Percentiles rank a stretch among this genome's conserved stretches.
phyloP scores from a whole-genome alignment of 2,888 invertebrate species.

The Cistogaster globosa region DNA sequence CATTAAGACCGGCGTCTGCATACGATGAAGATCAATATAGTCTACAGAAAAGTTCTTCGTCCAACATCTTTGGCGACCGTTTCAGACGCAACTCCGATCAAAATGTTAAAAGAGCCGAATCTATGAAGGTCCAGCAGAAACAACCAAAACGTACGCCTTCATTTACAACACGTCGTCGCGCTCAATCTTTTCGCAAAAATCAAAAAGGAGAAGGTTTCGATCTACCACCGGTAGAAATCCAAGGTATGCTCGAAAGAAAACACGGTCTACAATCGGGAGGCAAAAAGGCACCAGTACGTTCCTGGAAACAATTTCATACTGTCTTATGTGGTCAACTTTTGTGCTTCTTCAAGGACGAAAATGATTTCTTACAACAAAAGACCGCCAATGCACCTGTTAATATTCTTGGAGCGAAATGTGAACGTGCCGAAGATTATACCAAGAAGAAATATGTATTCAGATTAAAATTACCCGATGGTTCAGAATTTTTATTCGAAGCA shows the following conservation, averaged over 20 bases:
- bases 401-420: conserved; percentile 90
- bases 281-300: conserved; percentile 95
- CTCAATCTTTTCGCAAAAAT: conserved; percentile 92
- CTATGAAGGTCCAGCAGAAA: conserved; percentile 93
- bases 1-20: conserved; percentile 75
- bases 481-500: conserved; percentile 95
- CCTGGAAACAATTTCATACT: conserved; percentile 97
- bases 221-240: conserved; percentile 95
- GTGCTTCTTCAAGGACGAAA: conserved; percentile 98
- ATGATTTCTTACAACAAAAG: conserved; percentile 93
- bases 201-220: conserved; percentile 85
- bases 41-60: conserved; percentile 79
- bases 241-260: conserved; percentile 95
- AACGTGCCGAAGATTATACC: conserved; percentile 95
- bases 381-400: conserved; percentile 94
- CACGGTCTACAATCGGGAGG: conserved; percentile 97
- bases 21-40: conserved; percentile 78
- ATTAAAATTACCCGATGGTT: conserved; percentile 93
- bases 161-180: conserved; percentile 95
- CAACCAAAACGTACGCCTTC: conserved; percentile 96
- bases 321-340: conserved; percentile 98
- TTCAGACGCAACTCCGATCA: conserved; percentile 85
- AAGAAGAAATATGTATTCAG: conserved; percentile 97
- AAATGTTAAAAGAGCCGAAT: conserved; percentile 92
- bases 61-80: conserved; percentile 84